phyloP scores from a whole-genome alignment of 2,113 vertebrate species.

The Sinocyclocheilus anophthalmus region DNA sequence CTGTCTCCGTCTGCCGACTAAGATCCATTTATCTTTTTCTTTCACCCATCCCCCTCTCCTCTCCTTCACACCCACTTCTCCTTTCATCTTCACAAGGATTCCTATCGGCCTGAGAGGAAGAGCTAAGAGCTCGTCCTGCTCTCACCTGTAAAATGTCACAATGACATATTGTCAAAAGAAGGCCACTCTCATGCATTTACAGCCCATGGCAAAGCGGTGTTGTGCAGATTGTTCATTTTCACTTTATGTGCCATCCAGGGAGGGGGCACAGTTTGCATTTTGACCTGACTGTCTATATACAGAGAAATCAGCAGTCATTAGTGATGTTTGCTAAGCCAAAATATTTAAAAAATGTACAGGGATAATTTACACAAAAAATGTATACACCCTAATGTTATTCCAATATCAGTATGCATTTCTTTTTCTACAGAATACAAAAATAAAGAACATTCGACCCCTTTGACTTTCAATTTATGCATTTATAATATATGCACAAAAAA shows the following conservation, averaged over 20 bases:
- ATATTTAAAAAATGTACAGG: not conserved
- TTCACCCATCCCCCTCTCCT: constrained; percentile 28
- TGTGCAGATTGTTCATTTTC: not conserved
- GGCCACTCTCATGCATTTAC: not conserved
- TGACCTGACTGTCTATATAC: not conserved
- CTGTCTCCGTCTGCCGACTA: constrained; percentile 49
- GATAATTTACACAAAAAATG: not conserved
- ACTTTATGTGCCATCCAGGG: not conserved
- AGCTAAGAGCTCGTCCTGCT: not conserved
- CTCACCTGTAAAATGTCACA: constrained; percentile 36
- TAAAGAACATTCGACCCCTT: not conserved
- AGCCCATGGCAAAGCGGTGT: not conserved
- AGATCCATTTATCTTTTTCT: constrained; percentile 57
- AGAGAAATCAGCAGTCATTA: not conserved
- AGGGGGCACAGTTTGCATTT: not conserved
- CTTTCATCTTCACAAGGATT: constrained; percentile 38
- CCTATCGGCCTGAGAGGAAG: constrained; percentile 12
- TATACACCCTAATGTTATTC: not conserved
- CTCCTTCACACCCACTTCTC: constrained; percentile 47
- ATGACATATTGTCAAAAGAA: constrained; percentile 27
- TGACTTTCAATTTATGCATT: not conserved
- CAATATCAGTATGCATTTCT: not conserved
- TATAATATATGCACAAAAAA: not conserved
- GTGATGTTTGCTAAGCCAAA: not conserved
- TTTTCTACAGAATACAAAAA: not conserved